Percentiles rank a stretch among this genome's conserved stretches.
phyloP scores from a whole-genome alignment of 1,140 invertebrate genomes.

The Caenorhabditis inopinata region DNA sequence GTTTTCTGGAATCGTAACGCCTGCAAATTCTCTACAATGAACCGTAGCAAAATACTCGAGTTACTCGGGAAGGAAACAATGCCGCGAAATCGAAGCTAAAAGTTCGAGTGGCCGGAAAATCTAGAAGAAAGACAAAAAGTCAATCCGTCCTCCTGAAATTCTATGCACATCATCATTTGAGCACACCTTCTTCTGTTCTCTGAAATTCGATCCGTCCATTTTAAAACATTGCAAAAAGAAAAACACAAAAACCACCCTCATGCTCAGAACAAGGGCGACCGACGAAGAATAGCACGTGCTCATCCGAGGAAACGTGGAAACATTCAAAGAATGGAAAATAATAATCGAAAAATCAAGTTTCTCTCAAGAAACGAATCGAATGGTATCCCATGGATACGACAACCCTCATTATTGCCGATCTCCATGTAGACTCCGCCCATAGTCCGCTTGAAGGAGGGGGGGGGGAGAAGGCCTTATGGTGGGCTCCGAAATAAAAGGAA shows the following conservation, averaged over 20 bases:
- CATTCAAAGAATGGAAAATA: background rate
- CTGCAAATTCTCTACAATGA: too few species aligned
- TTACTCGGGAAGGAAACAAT: too few species aligned
- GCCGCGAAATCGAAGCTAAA: too few species aligned
- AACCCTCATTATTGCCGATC: background rate
- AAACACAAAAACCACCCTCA: constrained; percentile 29
- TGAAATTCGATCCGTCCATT: constrained; percentile 11
- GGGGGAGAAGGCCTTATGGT: too few species aligned
- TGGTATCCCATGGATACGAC: constrained; percentile 3
- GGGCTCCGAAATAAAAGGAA: too few species aligned
- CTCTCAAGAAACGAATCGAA: background rate
- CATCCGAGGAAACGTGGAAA: background rate
- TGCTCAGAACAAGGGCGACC: background rate
- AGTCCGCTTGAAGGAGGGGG: background rate
- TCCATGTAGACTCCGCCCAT: background rate
- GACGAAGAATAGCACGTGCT: too few species aligned
- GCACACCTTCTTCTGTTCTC: background rate
- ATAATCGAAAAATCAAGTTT: too few species aligned
- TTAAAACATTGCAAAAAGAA: background rate
- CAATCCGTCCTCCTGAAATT: background rate
- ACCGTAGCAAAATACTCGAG: too few species aligned
- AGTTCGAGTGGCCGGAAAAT: background rate
- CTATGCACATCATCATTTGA: constrained; percentile 3
- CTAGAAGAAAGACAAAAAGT: background rate
- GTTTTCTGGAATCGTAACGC: too few species aligned